Conservation (phyloP, 2,113 vertebrate species). For the Mus musculus region DNA sequence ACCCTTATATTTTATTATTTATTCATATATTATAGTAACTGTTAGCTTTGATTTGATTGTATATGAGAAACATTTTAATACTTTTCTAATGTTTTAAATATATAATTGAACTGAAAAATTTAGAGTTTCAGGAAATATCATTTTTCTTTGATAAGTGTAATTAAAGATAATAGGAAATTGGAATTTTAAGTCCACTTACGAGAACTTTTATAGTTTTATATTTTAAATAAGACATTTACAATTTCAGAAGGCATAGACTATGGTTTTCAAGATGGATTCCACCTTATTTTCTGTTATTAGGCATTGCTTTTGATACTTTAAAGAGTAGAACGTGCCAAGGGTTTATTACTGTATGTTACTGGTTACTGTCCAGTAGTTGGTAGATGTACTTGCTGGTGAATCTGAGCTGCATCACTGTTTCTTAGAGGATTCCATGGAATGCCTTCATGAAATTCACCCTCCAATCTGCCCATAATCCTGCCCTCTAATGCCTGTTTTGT, state of each 20-base stretch:
- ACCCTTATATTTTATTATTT: slow-evolving; percentile 60
- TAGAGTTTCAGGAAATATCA: slow-evolving; percentile 50
- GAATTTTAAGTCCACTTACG: slow-evolving; percentile 2
- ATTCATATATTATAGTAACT: slow-evolving; percentile 53
- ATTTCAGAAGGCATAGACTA: background rate
- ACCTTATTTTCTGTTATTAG: slow-evolving; percentile 31
- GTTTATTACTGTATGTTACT: slow-evolving; percentile 32
- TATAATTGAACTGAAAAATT: slow-evolving; percentile 44
- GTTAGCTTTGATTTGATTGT: slow-evolving; percentile 63
- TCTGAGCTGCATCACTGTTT: background rate
- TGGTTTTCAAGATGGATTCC: background rate
- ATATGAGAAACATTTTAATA: slow-evolving; percentile 9
- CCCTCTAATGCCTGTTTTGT: background rate
- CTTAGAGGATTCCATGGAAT: background rate
- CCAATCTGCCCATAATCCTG: background rate
- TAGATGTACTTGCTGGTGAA: background rate
- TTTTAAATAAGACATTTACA: background rate
- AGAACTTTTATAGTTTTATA: slow-evolving; percentile 29
- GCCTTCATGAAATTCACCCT: background rate
- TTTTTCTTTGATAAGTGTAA: slow-evolving; percentile 21
- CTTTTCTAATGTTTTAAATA: slow-evolving; percentile 41
- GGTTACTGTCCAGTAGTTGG: background rate
- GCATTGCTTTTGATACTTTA: background rate
- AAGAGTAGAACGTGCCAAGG: background rate
- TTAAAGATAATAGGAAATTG: slow-evolving; percentile 46